Evolutionary conservation across 2,113 vertebrate species (phyloP).

Genomic region (Deroptyus accipitrinus): DNA sequence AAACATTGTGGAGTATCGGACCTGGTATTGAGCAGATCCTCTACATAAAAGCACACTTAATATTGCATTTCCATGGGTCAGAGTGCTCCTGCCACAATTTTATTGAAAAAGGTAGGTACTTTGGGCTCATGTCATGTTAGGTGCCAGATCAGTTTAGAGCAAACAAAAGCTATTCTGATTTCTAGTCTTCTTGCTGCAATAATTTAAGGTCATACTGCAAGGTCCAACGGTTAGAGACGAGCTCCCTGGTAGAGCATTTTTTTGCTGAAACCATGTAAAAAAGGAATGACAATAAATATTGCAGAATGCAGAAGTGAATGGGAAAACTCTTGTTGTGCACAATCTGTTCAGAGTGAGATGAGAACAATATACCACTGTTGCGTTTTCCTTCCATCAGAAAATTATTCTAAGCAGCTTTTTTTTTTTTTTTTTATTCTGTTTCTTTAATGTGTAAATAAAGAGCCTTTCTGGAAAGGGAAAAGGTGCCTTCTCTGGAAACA

Average conservation of each 20-base stretch:
- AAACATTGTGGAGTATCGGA: accelerated
- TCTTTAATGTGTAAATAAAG: neutral
- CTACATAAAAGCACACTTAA: neutral
- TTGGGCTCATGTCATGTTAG: accelerated
- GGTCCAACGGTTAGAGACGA: neutral
- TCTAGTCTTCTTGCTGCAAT: neutral
- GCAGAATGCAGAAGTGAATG: neutral
- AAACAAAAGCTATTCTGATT: neutral
- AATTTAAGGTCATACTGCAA: neutral
- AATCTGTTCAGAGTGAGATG: neutral
- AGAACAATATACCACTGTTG: neutral
- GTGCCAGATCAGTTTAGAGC: neutral
- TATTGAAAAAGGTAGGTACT: neutral
- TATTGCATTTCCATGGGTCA: neutral
- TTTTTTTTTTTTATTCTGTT: neutral
- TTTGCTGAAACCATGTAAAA: neutral
- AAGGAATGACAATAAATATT: neutral
- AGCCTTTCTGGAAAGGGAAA: neutral
- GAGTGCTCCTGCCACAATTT: accelerated
- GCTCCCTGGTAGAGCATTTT: neutral
- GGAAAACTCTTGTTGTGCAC: neutral
- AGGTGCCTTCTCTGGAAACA: neutral
- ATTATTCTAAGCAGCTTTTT: neutral
- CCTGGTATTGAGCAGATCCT: neutral
- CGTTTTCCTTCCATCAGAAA: neutral